Percentiles rank a stretch among this genome's conserved stretches.
Conservation (phyloP, 1,140 invertebrate genomes). For the Heliconius eleuchia region DNA sequence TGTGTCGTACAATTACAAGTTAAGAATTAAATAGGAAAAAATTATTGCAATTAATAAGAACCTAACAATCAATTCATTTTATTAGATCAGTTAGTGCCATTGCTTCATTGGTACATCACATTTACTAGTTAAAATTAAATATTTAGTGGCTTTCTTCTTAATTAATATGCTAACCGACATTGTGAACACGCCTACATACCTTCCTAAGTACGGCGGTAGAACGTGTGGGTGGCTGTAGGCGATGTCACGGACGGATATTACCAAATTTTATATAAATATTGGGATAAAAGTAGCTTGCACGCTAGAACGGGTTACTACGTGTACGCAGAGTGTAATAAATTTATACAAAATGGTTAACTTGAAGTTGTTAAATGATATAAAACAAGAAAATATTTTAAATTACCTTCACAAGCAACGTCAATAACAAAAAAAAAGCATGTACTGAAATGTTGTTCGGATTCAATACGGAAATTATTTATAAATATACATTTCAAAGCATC, state of each 20-base stretch:
- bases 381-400: background rate
- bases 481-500: slow-evolving; percentile 17
- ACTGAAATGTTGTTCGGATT: background rate
- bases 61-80: background rate
- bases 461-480: slow-evolving; percentile 3
- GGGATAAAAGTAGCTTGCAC: slow-evolving; percentile 7
- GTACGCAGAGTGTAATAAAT: background rate
- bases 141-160: slow-evolving; percentile 73
- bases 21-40: background rate
- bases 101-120: slow-evolving; percentile 12
- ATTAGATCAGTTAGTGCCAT: background rate
- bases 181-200: slow-evolving; percentile 68
- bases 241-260: slow-evolving; percentile 30
- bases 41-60: background rate
- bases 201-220: slow-evolving; percentile 50
- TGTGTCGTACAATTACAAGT: background rate
- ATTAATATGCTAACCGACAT: slow-evolving; percentile 76
- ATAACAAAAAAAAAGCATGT: background rate
- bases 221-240: slow-evolving; percentile 59
- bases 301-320: background rate
- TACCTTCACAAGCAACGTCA: background rate
- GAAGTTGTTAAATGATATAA: background rate
- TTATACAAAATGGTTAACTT: background rate
- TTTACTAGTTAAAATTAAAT: slow-evolving; percentile 54
- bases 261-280: slow-evolving; percentile 16